A percentile compares a stretch with the other conserved stretches of the same genome.
Evolutionary conservation across 1,140 invertebrate species (phyloP).

Genomic region (Monomorium pharaonis): DNA sequence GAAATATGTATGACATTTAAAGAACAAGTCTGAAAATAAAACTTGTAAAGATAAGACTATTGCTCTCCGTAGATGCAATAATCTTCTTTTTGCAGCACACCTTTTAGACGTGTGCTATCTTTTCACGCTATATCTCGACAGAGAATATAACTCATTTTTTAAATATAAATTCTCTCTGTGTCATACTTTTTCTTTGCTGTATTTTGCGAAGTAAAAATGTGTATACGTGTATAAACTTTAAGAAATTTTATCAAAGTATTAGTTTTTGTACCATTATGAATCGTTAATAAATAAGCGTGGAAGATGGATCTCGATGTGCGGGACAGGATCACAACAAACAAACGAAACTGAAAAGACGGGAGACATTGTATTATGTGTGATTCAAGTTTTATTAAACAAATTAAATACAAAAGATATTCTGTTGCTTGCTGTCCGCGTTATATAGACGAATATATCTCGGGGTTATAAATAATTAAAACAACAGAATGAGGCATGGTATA

Average conservation of each 20-base stretch:
- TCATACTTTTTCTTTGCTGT: background rate
- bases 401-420: constrained; percentile 83
- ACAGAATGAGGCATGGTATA: constrained; percentile 70
- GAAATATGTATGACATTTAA: background rate
- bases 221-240: background rate
- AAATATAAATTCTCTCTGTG: background rate
- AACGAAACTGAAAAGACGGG: constrained; percentile 63
- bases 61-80: background rate
- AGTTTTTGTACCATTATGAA: constrained; percentile 55
- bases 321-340: constrained; percentile 42
- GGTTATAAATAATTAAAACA: constrained; percentile 80
- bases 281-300: constrained; percentile 18
- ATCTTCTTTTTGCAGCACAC: background rate
- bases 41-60: constrained; percentile 26
- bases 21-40: background rate
- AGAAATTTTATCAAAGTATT: constrained; percentile 21
- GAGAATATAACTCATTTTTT: background rate
- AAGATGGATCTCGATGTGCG: constrained; percentile 6
- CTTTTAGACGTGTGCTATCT: background rate
- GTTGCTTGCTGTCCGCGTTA: constrained; percentile 61
- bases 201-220: constrained; percentile 11
- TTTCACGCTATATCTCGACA: no score
- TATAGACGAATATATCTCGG: constrained; percentile 66
- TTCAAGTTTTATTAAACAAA: constrained; percentile 83
- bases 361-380: constrained; percentile 81